Percentiles rank a stretch among this genome's conserved stretches.
Evolutionary conservation across 2,888 invertebrate genomes (phyloP).

Genomic region (Meganola albula): DNA sequence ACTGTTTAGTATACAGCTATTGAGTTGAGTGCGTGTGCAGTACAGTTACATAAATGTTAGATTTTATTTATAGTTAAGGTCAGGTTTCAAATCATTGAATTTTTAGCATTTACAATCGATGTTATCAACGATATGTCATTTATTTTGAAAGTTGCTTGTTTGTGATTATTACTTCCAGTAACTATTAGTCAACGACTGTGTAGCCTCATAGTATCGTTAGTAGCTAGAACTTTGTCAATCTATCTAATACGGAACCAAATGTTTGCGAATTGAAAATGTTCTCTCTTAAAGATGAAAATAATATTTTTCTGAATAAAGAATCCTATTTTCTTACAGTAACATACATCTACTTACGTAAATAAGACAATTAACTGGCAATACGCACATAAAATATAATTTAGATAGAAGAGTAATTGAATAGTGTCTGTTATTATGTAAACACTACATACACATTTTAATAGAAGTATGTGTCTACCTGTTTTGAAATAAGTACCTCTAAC

Average conservation of each 20-base stretch:
- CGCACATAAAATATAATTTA: constrained; percentile 59
- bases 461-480: too few species aligned
- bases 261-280: constrained; percentile 57
- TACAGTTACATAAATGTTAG: constrained; percentile 43
- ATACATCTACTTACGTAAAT: constrained; percentile 53
- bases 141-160: constrained; percentile 40
- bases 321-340: constrained; percentile 72
- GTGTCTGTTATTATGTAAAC: too few species aligned
- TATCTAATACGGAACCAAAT: constrained; percentile 56
- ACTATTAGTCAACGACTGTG: constrained; percentile 61
- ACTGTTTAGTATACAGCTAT: constrained; percentile 35
- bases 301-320: constrained; percentile 72
- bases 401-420: constrained; percentile 32
- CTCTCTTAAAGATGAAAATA: constrained; percentile 48
- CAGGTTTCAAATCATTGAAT: constrained; percentile 66
- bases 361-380: constrained; percentile 64
- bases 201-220: constrained; percentile 61
- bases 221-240: constrained; percentile 57
- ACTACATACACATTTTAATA: too few species aligned
- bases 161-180: constrained; percentile 38
- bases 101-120: constrained; percentile 36
- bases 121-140: constrained; percentile 48
- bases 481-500: too few species aligned
- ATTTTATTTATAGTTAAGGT: constrained; percentile 43
- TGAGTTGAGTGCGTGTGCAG: constrained; percentile 40